Conservation (phyloP, 2,797 vertebrate genomes). For the Eospalax fontanierii region DNA sequence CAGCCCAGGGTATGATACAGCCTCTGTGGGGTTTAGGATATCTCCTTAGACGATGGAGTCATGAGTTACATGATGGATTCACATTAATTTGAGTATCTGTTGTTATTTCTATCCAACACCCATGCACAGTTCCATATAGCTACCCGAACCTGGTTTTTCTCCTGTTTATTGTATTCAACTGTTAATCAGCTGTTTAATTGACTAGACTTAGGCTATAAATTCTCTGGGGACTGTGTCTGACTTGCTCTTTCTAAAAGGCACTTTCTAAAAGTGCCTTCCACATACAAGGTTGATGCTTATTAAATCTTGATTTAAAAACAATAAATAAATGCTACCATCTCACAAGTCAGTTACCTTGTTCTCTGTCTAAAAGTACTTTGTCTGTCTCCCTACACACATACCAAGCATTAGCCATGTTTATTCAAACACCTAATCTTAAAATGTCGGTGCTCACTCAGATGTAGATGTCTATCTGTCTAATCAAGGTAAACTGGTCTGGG, state of each 20-base stretch:
- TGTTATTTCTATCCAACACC: constrained; percentile 52
- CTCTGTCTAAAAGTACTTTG: background rate
- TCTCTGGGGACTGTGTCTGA: background rate
- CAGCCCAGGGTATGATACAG: background rate
- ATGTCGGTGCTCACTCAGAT: background rate
- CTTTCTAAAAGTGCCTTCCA: background rate
- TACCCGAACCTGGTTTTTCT: background rate
- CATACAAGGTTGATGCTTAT: background rate
- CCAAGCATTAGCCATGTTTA: background rate
- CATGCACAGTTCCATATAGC: background rate
- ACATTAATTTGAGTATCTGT: background rate
- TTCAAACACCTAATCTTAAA: constrained; percentile 30
- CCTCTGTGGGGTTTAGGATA: background rate
- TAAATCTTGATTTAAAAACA: background rate
- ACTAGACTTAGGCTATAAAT: background rate
- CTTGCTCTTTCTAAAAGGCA: constrained; percentile 2
- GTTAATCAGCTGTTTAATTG: constrained; percentile 39
- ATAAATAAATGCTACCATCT: constrained; percentile 29
- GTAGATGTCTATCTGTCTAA: background rate
- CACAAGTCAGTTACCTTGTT: background rate
- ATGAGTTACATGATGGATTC: background rate
- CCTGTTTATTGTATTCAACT: background rate
- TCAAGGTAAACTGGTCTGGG: background rate
- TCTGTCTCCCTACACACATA: background rate
- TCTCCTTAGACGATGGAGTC: constrained; percentile 9